Evolutionary conservation across 1,140 invertebrate genomes (phyloP), one percentile per base, ranked within the genome.

Genomic region (Bilobella aurantiaca): DNA sequence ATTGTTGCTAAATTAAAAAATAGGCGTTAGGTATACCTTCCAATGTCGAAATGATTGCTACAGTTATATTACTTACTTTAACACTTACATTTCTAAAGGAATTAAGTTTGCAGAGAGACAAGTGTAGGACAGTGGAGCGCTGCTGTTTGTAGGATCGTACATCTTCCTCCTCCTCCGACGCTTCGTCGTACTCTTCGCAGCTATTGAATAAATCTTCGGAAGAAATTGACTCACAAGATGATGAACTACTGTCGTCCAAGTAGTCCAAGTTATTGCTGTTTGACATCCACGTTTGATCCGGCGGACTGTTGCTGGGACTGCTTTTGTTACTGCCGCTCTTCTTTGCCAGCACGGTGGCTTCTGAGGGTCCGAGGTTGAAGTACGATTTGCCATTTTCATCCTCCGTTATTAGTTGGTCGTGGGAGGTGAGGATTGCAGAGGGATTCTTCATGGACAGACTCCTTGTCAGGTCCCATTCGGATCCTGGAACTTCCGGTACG

Each of bases 361-460:
- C 80, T 58, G 85, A 85, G 68, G 85, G 84, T 64, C 90, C 90
- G 64, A 93, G 79, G 77, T 92, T 89, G 73, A 92, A 78, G 78
- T 92, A 93, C 59, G 88, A 91, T 78, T 93, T 93, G 69, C 90
- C 90, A 75, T 92, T 92, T 76, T 91, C 89, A 68, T 90, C 90
- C 32, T 73, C 68, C 23, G 71, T 73, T 23, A 73, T 73, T 28
- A 73, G 66, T 61, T 73, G 58, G 56, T 70, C 42, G 21, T 62
- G 25, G 3, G 42, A 18, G 30, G 29, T 58, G 16, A 59, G 58
- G 28, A 21, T 29, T 59, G 14, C 3, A 29, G 16, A 28, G 16
- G 58, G 28, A 21, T 31, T 27, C 30, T 59, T 29, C 18, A 5
- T 23, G 3, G 58, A 8, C 12, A 59, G 14, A 5, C 12, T 31